Evolutionary conservation across 2,797 vertebrate species (phyloP), one percentile per base, ranked within the genome.

Genomic region (Myotis findleyi): DNA sequence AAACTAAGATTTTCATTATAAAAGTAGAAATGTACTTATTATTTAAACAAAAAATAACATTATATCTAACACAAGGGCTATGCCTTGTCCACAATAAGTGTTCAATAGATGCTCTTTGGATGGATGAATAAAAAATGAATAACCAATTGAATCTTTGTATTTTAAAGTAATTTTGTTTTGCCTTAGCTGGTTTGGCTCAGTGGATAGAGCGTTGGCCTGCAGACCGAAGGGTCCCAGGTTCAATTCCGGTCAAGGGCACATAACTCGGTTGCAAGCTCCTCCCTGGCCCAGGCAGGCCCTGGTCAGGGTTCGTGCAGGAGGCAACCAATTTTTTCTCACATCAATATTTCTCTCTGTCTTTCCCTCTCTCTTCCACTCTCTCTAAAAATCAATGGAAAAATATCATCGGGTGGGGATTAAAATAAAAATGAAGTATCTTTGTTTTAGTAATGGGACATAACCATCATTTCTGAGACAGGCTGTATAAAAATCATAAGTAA

Each of bases 141-240:
- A 79, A 77, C 7, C 41, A 84, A 41, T 7, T 6, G 30, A 89
- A 89, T 69, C 38, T 51, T 89, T 71, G 49, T 21, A 72, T 79
- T 53, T 68, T 94, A 79, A 79, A 79, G 21, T 71, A 84, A 44
- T 30, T 79, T 84, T 53, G 27, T 66, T 84, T 89, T 62, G 59
- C 57, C 25, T 25, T 59, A 13, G 57, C 57, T 59, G 57, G 57
- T 59, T 27, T 59, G 0, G 57, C 27, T 62, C 59, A 62, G 25
- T 62, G 59, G 27, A 30, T 62, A 62, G 11, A 62, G 27, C 5
- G 5, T 10, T 62, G 59, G 6, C 12, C 59, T 62, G 59, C 27
- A 13, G 27, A 62, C 27, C 13, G 27, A 30, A 62, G 59, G 12
- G 27, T 30, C 59, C 59, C 12, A 0, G 59, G 59, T 62, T 62